Conservation (phyloP, 1,140 invertebrate species). For the Pissodes strobi region DNA sequence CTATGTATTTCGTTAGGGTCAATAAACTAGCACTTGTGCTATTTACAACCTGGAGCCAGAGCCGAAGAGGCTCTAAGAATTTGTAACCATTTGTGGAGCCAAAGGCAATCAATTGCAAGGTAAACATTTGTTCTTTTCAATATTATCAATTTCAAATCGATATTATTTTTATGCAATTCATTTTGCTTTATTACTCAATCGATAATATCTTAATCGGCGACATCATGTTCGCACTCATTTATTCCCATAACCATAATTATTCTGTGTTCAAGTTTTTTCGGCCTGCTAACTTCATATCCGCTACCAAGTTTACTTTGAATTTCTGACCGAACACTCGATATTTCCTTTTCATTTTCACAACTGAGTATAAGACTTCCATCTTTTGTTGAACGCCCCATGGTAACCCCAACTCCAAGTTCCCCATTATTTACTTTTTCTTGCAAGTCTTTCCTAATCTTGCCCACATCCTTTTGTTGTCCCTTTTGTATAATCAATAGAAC, state of each 20-base stretch:
- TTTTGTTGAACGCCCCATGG: constrained; percentile 4
- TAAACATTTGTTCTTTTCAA: too few species aligned
- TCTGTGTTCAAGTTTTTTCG: neutral
- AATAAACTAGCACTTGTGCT: too few species aligned
- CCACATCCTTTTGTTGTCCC: constrained; percentile 1
- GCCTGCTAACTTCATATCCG: neutral
- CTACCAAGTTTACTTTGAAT: neutral
- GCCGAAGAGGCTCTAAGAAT: too few species aligned
- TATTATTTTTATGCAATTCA: too few species aligned
- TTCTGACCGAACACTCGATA: neutral
- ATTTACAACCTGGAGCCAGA: too few species aligned
- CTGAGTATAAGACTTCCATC: constrained; percentile 8
- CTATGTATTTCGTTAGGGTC: too few species aligned
- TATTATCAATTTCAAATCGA: too few species aligned
- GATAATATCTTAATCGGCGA: neutral
- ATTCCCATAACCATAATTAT: neutral
- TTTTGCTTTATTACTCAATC: neutral
- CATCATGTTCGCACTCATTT: neutral
- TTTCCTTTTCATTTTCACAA: neutral
- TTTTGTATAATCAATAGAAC: neutral
- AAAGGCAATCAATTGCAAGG: too few species aligned
- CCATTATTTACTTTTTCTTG: neutral
- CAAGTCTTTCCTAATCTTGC: neutral
- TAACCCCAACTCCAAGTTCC: neutral
- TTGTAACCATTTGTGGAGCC: too few species aligned